Evolutionary conservation across 2,888 invertebrate species (phyloP).

Genomic region (Ectemnius continuus): DNA sequence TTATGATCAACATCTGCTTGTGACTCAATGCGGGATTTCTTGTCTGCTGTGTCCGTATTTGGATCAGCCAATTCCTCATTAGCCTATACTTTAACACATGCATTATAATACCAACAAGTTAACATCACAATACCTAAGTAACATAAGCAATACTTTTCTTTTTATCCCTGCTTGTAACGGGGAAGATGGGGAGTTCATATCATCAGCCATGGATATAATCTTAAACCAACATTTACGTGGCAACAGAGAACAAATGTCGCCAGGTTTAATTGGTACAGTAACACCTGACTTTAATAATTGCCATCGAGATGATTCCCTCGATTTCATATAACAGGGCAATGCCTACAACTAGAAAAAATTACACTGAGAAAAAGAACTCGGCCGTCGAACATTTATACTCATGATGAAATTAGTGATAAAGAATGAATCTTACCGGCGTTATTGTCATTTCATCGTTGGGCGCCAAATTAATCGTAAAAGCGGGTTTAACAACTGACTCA

Average conservation of each 20-base stretch:
- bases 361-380: constrained; percentile 33
- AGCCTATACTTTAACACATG: constrained; percentile 29
- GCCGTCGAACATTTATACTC: neutral
- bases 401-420: neutral
- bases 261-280: constrained; percentile 54
- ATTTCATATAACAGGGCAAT: constrained; percentile 61
- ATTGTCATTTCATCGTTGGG: constrained; percentile 64
- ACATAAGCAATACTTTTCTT: constrained; percentile 56
- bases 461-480: constrained; percentile 61
- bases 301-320: constrained; percentile 54
- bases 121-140: neutral
- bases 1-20: constrained; percentile 18
- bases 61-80: constrained; percentile 13
- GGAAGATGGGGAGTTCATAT: constrained; percentile 19
- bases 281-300: constrained; percentile 55
- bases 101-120: neutral
- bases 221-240: constrained; percentile 66
- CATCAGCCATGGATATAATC: constrained; percentile 47
- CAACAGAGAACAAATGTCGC: constrained; percentile 64
- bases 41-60: constrained; percentile 15
- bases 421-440: constrained; percentile 63
- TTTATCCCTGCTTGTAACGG: constrained; percentile 44
- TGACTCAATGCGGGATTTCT: constrained; percentile 20
- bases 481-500: constrained; percentile 52
- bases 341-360: constrained; percentile 58